Evolutionary conservation across 2,797 vertebrate genomes (phyloP).

Genomic region (Sebastes nivosus): DNA sequence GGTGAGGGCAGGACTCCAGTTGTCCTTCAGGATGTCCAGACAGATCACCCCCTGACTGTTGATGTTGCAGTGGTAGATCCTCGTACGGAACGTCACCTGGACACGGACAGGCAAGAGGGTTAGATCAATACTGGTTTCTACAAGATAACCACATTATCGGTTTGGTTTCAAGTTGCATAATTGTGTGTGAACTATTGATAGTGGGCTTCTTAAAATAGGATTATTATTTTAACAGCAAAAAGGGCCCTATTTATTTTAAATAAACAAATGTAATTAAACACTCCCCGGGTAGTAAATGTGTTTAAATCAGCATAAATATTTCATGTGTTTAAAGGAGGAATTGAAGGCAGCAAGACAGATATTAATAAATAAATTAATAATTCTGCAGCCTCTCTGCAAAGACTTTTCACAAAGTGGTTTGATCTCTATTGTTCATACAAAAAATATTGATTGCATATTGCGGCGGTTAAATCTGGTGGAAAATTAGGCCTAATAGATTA

Average conservation of each 20-base stretch:
- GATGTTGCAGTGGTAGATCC: constrained; percentile 88
- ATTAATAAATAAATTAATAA: not conserved
- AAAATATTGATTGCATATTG: not conserved
- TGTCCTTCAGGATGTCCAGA: constrained; percentile 83
- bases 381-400: not conserved
- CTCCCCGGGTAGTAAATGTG: not conserved
- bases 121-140: not conserved
- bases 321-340: not conserved
- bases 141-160: not conserved
- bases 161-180: not conserved
- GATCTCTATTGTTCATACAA: too few relatives aligned
- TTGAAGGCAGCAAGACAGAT: too few relatives aligned
- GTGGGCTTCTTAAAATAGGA: not conserved
- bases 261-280: not conserved
- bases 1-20: constrained; percentile 89
- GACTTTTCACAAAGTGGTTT: too few relatives aligned
- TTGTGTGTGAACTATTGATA: not conserved
- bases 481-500: not conserved
- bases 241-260: not conserved
- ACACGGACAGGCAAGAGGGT: constrained; percentile 41
- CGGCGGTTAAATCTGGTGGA: not conserved
- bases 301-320: not conserved
- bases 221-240: not conserved
- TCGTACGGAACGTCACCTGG: constrained; percentile 79
- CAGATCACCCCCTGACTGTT: constrained; percentile 90